Evolutionary conservation across 2,113 vertebrate species (phyloP), one percentile per base, ranked within the genome.

Genomic region (Tragelaphus strepsiceros): DNA sequence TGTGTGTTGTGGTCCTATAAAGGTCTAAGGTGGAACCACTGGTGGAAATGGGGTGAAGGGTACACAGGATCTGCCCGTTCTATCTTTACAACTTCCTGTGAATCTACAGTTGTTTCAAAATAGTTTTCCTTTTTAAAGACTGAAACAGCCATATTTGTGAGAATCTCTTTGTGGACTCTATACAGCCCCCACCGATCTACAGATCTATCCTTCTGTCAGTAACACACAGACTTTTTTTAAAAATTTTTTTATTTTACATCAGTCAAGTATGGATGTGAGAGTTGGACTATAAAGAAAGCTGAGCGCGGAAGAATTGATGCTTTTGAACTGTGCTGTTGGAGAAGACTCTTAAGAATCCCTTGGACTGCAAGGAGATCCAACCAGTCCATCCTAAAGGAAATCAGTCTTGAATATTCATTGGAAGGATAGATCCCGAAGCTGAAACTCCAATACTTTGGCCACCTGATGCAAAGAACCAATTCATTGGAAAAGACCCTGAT

Each of bases 381-480:
- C 64, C 64, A 71, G n/a, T 35, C 19, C 10, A 35, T 35, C 9
- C 64, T 71, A 22, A 71, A 22, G 64, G 64, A 35, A 6, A 71
- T 35, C 64, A 35, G n/a, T 71, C 9, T 17, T 67, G 17, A 21
- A 21, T 71, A 21, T 35, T 71, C 64, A 21, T 71, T 71, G 64
- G n/a, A 71, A 71, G 19, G 64, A 71, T n/a, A 22, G 64, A 71
- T 71, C 17, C 2, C 22, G 9, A 71, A 35, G 19, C 64, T 71
- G n/a, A 71, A 71, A 35, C 64, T 71, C n/a, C n/a, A 71, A 11
- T 22, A 35, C 9, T 71, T 71, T 71, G 64, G 64, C 32, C 32
- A 67, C 64, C 8, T 1, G 8, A 35, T 35, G 9, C 0, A 0
- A 22, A 71, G n/a, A 71, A 35, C n/a, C 0, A 2, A 22, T n/a